phyloP scores from a whole-genome alignment of 2,797 vertebrate genomes.

The Lithobates sylvaticus region DNA sequence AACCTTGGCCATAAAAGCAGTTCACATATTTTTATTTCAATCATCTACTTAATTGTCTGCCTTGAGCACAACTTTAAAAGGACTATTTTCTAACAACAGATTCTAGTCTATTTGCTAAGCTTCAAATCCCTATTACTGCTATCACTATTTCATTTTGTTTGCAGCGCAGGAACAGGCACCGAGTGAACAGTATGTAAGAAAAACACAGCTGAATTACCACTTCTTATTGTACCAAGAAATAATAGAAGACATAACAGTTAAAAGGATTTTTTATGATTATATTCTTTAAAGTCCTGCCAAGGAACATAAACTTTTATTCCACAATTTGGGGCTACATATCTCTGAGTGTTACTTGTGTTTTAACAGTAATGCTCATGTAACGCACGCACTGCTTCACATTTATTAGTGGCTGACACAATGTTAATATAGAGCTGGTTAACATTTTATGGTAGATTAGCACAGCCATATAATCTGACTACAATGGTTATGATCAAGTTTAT shows the following conservation, averaged over 20 bases:
- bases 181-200: background rate
- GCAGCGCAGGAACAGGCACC: background rate
- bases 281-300: background rate
- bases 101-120: too few species aligned
- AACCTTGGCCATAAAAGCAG: too few species aligned
- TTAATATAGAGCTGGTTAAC: constrained; percentile 4
- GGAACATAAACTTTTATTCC: background rate
- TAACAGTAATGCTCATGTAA: constrained; percentile 5
- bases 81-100: too few species aligned
- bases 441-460: constrained; percentile 1
- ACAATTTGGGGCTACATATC: background rate
- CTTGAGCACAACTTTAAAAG: too few species aligned
- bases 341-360: background rate
- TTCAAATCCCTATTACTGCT: too few species aligned
- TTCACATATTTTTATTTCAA: too few species aligned
- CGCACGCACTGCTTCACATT: background rate
- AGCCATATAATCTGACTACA: background rate
- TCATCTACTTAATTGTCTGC: too few species aligned
- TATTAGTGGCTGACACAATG: background rate
- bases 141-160: background rate
- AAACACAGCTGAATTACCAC: background rate
- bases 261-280: background rate
- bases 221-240: background rate
- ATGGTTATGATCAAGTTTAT: background rate
- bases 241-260: background rate